These are phyloP conservation scores for Ephialtes manifestator DNA, from an alignment of 2,888 invertebrate genomes.

Conservation along the genomic window DNA sequence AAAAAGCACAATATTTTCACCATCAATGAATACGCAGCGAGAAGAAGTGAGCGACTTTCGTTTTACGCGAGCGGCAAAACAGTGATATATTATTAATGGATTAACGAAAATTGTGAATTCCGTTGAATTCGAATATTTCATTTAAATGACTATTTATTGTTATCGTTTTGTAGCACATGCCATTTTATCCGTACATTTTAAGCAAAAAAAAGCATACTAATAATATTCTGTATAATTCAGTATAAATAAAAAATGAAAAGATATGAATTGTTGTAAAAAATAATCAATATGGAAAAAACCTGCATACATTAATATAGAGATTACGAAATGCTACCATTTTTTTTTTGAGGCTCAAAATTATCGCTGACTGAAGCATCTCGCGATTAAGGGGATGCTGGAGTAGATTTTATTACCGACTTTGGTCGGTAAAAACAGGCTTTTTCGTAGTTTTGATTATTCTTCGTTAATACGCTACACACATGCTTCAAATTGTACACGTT, in stretches of 20 bases:
- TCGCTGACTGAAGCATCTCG: no score
- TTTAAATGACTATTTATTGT: constrained; percentile 47
- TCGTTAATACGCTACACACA: no score
- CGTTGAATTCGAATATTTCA: constrained; percentile 29
- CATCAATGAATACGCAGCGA: neutral
- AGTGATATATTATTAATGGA: constrained; percentile 32
- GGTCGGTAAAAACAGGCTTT: no score
- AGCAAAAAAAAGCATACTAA: constrained; percentile 11
- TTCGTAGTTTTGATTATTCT: no score
- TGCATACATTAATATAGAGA: no score
- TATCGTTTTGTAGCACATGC: constrained; percentile 25
- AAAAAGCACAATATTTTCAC: neutral
- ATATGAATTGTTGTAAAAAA: constrained; percentile 5
- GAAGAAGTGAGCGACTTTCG: neutral
- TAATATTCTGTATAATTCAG: constrained; percentile 12
- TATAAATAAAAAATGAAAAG: constrained; percentile 19
- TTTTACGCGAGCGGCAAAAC: neutral
- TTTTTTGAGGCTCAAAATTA: no score
- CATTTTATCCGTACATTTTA: constrained; percentile 7
- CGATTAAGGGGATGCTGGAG: no score
- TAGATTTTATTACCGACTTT: no score
- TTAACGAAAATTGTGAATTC: constrained; percentile 1
- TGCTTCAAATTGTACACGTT: no score
- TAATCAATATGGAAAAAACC: neutral
- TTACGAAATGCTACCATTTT: no score